These are phyloP conservation scores for Zaprionus taronus DNA, from an alignment of 1,140 invertebrate species.

Conservation along the genomic window DNA sequence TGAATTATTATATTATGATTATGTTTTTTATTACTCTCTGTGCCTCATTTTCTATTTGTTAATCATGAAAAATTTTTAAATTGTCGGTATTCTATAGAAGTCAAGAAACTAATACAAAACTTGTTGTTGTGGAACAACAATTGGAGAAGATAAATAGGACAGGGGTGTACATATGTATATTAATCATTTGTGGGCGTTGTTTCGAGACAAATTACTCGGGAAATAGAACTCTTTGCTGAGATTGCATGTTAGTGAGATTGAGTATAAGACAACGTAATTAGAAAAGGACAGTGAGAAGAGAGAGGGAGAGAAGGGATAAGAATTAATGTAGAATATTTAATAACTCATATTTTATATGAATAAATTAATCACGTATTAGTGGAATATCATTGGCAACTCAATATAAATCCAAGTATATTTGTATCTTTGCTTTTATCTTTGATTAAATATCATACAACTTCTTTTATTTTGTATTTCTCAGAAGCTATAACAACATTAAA, in stretches of 20 bases:
- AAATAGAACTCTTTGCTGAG: constrained; percentile 5
- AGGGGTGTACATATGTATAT: neutral
- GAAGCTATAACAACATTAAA: neutral
- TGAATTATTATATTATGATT: constrained; percentile 30
- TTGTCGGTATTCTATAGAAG: constrained; percentile 36
- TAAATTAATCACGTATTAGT: neutral
- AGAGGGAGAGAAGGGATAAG: neutral
- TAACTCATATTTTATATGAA: neutral
- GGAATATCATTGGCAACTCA: neutral
- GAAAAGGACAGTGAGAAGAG: neutral
- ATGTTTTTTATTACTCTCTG: constrained; percentile 33
- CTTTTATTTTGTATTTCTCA: neutral
- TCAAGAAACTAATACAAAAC: constrained; percentile 11
- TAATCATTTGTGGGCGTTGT: constrained; percentile 16
- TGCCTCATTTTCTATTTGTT: constrained; percentile 56
- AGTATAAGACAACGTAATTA: constrained; percentile 3
- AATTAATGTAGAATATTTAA: neutral
- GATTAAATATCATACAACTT: neutral
- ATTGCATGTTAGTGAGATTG: constrained; percentile 10
- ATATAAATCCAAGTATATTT: neutral
- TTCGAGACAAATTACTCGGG: constrained; percentile 17
- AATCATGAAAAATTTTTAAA: constrained; percentile 57
- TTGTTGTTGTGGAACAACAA: constrained; percentile 13
- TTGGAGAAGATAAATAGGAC: neutral
- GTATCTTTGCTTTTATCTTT: neutral